A percentile compares a stretch with the other conserved stretches of the same genome.
Conservation (phyloP, 1,140 invertebrate genomes). For the Trichonephila clavata region DNA sequence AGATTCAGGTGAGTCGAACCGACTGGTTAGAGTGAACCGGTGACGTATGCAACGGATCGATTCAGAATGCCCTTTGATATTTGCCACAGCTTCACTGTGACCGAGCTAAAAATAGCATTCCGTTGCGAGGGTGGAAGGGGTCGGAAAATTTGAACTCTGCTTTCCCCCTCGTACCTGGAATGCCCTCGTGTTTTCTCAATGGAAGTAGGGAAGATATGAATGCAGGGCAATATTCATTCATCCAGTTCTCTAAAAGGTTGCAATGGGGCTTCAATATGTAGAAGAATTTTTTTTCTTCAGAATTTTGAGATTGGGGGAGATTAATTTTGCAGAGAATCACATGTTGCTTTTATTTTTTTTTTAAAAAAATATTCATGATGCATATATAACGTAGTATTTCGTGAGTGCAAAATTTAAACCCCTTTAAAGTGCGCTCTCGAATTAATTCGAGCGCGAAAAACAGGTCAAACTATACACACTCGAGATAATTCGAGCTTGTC, state of each 20-base stretch:
- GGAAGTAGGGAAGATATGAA: constrained; percentile 33
- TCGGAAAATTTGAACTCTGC: constrained; percentile 36
- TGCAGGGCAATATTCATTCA: constrained; percentile 40
- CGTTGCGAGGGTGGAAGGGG: constrained; percentile 8
- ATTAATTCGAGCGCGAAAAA: too few relatives aligned
- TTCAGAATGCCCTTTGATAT: constrained; percentile 66
- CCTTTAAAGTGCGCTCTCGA: too few relatives aligned
- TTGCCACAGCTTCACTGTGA: constrained; percentile 26
- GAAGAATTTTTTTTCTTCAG: too few relatives aligned
- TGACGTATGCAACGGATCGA: constrained; percentile 60
- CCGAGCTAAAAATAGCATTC: constrained; percentile 64
- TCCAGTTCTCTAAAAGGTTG: neutral
- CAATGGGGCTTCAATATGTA: neutral
- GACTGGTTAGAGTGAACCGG: constrained; percentile 48
- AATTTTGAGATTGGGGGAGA: too few relatives aligned
- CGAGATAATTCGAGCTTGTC: too few relatives aligned
- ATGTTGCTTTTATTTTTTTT: too few relatives aligned
- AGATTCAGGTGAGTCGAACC: neutral
- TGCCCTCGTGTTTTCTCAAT: constrained; percentile 53
- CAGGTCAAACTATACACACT: too few relatives aligned
- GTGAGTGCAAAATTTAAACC: too few relatives aligned
- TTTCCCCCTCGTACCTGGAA: constrained; percentile 19
- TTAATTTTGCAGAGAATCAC: too few relatives aligned
- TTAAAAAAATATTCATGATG: too few relatives aligned
- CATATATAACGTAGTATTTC: too few relatives aligned